Conservation (phyloP, 2,797 vertebrate genomes). For the Xenopus petersii region DNA sequence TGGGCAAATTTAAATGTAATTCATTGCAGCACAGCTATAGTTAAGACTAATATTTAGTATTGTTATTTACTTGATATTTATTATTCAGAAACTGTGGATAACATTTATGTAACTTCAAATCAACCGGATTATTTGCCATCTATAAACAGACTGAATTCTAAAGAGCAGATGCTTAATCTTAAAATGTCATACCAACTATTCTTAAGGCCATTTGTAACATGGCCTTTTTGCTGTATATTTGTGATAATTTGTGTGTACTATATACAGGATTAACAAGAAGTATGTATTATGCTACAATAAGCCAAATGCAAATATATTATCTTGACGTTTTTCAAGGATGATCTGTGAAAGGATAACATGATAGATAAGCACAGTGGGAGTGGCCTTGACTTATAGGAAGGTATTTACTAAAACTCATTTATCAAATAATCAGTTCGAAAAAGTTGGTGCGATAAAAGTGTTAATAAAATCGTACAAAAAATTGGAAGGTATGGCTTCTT, state of each 20-base stretch:
- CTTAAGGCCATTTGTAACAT: slow-evolving; percentile 33
- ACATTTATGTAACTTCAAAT: slow-evolving; percentile 41
- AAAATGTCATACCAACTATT: slow-evolving; percentile 38
- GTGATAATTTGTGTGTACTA: slow-evolving; percentile 31
- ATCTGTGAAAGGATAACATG: too few species aligned
- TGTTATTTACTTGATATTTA: slow-evolving; percentile 32
- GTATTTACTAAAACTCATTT: too few species aligned
- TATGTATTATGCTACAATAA: too few species aligned
- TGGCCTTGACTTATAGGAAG: too few species aligned
- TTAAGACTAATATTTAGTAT: slow-evolving; percentile 29
- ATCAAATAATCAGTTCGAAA: too few species aligned
- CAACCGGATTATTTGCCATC: slow-evolving; percentile 41
- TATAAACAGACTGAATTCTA: slow-evolving; percentile 38
- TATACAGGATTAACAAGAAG: slow-evolving; percentile 21
- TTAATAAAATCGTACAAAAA: too few species aligned
- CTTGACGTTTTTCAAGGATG: too few species aligned
- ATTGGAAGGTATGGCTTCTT: too few species aligned
- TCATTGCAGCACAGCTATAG: background rate
- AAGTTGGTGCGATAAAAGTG: too few species aligned
- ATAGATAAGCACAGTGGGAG: too few species aligned
- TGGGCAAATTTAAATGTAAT: background rate
- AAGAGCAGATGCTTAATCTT: slow-evolving; percentile 25
- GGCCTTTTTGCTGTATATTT: slow-evolving; percentile 29
- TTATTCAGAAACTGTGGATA: slow-evolving; percentile 37
- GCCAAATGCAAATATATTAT: too few species aligned